phyloP scores from a whole-genome alignment of 53 echinoderm and acorn worm genomes.

The Temnopleurus reevesii region DNA sequence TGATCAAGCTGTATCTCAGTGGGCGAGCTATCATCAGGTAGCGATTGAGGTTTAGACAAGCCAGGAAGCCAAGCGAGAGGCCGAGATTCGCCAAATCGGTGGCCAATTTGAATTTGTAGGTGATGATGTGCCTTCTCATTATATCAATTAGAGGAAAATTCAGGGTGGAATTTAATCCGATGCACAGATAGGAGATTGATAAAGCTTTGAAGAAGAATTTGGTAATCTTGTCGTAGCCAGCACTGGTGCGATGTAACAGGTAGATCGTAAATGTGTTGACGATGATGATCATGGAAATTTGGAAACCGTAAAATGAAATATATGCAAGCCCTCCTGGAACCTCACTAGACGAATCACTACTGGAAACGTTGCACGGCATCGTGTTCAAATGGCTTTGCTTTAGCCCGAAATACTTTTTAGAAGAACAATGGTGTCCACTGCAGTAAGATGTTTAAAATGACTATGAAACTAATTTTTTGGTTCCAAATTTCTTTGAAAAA shows the following conservation, averaged over 20 bases:
- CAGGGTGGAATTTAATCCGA: not conserved
- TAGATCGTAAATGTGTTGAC: not conserved
- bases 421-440: too few relatives aligned
- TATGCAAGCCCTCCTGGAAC: too few relatives aligned
- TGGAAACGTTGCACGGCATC: too few relatives aligned
- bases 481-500: too few relatives aligned
- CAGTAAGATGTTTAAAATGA: too few relatives aligned
- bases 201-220: slow-evolving; percentile 20
- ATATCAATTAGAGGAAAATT: not conserved
- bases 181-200: not conserved
- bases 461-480: too few relatives aligned
- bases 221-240: not conserved
- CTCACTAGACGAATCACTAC: too few relatives aligned
- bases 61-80: not conserved
- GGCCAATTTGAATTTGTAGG: not conserved
- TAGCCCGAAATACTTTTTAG: too few relatives aligned
- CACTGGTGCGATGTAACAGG: not conserved
- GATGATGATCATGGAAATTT: not conserved
- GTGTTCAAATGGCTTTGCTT: too few relatives aligned
- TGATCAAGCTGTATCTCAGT: not conserved
- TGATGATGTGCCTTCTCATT: not conserved
- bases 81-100: not conserved
- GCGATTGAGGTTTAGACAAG: slow-evolving; percentile 6
- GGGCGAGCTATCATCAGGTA: slow-evolving; percentile 16
- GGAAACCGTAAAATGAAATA: too few relatives aligned